Conservation (phyloP, 1,140 invertebrate genomes). For the Eriocheir sinensis region DNA sequence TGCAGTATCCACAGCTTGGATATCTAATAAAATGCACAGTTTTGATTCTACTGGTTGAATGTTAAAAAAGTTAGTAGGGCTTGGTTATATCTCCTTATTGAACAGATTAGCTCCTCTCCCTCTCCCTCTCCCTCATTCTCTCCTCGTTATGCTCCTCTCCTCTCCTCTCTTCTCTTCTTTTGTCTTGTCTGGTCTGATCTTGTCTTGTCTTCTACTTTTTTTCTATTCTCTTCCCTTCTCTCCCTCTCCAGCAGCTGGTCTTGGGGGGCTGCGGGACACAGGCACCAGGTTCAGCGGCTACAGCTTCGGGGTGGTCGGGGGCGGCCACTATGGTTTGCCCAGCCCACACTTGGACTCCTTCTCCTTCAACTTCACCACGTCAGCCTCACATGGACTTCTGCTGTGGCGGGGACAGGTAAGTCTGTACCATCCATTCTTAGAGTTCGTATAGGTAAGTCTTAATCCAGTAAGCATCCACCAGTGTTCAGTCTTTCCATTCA, state of each 20-base stretch:
- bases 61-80: too few relatives aligned
- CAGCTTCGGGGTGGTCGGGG: conserved; percentile 51
- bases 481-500: too few relatives aligned
- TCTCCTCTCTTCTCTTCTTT: too few relatives aligned
- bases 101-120: neutral
- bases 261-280: neutral
- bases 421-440: too few relatives aligned
- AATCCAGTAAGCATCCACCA: too few relatives aligned
- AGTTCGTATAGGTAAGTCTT: too few relatives aligned
- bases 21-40: neutral
- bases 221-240: neutral
- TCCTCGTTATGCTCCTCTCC: too few relatives aligned
- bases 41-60: too few relatives aligned
- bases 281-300: conserved; percentile 41
- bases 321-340: conserved; percentile 16
- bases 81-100: neutral
- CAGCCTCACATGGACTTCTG: conserved; percentile 45
- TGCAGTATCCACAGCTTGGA: neutral
- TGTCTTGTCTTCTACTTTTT: too few relatives aligned
- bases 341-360: conserved; percentile 48
- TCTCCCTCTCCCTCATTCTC: too few relatives aligned
- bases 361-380: conserved; percentile 57
- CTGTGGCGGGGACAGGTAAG: conserved; percentile 63
- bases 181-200: too few relatives aligned
- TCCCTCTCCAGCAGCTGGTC: neutral